Evolutionary conservation across 2,797 vertebrate species (phyloP), one percentile per base, ranked within the genome.

Genomic region (Nasua narica): DNA sequence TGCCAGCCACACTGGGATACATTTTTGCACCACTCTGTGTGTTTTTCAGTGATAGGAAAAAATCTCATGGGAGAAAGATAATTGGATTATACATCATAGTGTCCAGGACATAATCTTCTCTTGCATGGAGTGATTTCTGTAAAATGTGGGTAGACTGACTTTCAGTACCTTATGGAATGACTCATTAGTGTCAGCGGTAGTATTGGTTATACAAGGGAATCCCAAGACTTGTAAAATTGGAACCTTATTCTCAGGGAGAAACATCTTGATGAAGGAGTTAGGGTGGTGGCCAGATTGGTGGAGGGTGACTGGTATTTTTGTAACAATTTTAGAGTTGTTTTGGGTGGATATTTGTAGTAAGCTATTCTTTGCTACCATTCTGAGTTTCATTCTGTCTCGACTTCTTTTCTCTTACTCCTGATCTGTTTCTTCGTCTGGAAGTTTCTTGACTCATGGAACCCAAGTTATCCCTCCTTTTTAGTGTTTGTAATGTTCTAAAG

Each of bases 41-140:
- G 6, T 48, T 79, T 97, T 92, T 92, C 56, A 94, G 25, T 65
- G 88, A 89, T 65, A n/a, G 27, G 10, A 54, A 94, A 94, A 65
- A 78, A 48, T 74, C 37, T 76, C 14, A 21, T 48, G 43, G 7
- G 16, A 70, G 86, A 72, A 91, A 91, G 69, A 62, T 78, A 87
- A 70, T 48, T 56, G 65, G 52, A 32, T 72, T 54, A 12, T n/a
- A 67, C 27, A 79, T 58, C 85, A 78, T 85, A 74, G 43, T 78
- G 37, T 79, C 37, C 91, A 37, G 21, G n/a, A 67, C 50, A 48
- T 72, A 50, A 60, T 12, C 32, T 79, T 79, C 76, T 52, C 8
- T 23, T 81, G 48, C 40, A n/a, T 29, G 29, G 54, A 76, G 40
- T 37, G 43, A 72, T 74, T 65, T 50, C 23, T 83, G 0, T 81